These are phyloP conservation scores for Irena cyanogastra DNA, from an alignment of 2,113 vertebrate genomes.

Conservation along the genomic window DNA sequence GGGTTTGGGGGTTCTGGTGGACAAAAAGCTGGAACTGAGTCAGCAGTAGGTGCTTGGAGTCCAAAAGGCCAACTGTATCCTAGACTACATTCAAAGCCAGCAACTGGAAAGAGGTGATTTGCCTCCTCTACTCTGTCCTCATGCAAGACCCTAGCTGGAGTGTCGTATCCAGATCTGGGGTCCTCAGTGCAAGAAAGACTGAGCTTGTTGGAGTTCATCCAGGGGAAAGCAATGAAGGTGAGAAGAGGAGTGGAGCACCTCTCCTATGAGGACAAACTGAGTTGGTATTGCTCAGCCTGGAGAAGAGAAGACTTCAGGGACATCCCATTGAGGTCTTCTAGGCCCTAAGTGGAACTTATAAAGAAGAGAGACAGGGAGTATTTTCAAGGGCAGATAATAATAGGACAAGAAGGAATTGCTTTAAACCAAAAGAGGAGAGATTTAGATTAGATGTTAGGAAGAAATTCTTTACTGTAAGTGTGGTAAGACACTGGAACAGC, in stretches of 20 bases:
- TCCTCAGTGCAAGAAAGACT: neutral
- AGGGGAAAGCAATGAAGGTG: neutral
- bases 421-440: neutral
- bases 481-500: neutral
- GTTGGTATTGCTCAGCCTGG: neutral
- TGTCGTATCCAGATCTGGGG: neutral
- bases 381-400: neutral
- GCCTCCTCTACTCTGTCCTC: neutral
- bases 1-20: neutral
- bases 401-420: neutral
- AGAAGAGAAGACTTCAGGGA: neutral
- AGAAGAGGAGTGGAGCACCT: neutral
- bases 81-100: neutral
- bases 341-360: neutral
- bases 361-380: neutral
- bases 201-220: neutral
- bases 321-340: neutral
- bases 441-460: neutral
- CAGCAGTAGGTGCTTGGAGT: neutral
- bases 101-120: neutral
- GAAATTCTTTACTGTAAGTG: neutral
- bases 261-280: neutral
- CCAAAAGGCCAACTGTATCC: neutral
- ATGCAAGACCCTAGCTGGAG: neutral
- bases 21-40: neutral